These are phyloP conservation scores for Zaprionus lineosus DNA, from an alignment of 2,888 invertebrate species.

Conservation along the genomic window DNA sequence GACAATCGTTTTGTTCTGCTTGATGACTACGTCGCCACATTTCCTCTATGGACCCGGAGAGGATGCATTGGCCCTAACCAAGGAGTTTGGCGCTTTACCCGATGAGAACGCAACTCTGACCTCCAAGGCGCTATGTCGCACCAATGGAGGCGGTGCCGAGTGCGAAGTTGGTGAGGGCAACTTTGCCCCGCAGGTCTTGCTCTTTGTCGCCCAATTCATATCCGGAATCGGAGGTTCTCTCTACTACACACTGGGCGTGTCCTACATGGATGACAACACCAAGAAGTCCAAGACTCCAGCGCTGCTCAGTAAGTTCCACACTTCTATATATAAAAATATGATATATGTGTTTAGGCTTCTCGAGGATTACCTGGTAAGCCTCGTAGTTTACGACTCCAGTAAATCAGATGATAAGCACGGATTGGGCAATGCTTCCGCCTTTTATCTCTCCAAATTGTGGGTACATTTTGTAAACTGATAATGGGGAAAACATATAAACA, in stretches of 20 bases:
- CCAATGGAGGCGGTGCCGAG: conserved; percentile 79
- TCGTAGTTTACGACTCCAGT: no score
- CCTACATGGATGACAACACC: conserved; percentile 91
- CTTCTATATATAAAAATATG: no score
- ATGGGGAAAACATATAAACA: no score
- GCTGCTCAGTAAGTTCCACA: conserved; percentile 85
- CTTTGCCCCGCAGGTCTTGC: conserved; percentile 85
- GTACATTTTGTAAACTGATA: no score
- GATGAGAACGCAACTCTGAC: conserved; percentile 83
- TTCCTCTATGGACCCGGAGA: conserved; percentile 88
- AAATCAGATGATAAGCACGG: no score
- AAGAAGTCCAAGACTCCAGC: conserved; percentile 89
- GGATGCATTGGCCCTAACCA: conserved; percentile 86
- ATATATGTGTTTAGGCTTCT: no score
- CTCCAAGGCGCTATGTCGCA: conserved; percentile 85
- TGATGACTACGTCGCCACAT: conserved; percentile 87
- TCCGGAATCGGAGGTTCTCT: conserved; percentile 88
- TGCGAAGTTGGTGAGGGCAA: conserved; percentile 85
- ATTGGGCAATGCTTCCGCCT: no score
- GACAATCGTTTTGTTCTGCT: conserved; percentile 86
- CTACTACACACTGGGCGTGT: conserved; percentile 87
- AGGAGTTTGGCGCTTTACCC: conserved; percentile 84
- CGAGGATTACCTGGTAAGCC: no score
- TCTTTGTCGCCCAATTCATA: conserved; percentile 88
- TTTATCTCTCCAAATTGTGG: no score